Conservation (phyloP, 2,113 vertebrate genomes). For the Hypanus sabinus region DNA sequence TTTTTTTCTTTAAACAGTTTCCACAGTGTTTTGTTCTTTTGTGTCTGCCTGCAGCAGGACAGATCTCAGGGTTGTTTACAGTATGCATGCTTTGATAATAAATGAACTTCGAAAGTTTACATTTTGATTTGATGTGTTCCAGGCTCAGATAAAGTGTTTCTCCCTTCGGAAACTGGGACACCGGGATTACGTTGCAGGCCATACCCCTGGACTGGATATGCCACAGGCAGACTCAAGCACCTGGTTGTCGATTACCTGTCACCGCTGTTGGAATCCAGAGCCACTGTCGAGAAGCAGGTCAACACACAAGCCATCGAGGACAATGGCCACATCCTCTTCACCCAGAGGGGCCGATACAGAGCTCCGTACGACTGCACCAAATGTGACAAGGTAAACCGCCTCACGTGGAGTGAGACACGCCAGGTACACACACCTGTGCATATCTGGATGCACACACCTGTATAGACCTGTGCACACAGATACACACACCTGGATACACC, state of each 20-base stretch:
- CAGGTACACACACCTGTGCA: not conserved
- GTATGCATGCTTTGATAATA: too few species aligned
- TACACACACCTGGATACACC: too few species aligned
- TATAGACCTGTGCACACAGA: too few species aligned
- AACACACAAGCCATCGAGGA: too few species aligned
- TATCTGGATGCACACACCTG: too few species aligned
- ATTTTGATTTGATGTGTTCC: not conserved
- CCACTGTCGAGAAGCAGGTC: not conserved
- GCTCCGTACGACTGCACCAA: not conserved
- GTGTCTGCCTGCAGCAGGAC: too few species aligned
- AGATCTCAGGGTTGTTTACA: too few species aligned
- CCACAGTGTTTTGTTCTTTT: too few species aligned
- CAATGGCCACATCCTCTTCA: not conserved
- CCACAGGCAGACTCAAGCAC: not conserved
- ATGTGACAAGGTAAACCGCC: not conserved
- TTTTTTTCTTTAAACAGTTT: too few species aligned
- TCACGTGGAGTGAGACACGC: not conserved
- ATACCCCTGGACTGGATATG: not conserved
- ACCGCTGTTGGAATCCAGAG: not conserved
- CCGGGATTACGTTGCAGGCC: not conserved
- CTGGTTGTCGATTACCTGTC: slow-evolving; percentile 2
- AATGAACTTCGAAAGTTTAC: too few species aligned
- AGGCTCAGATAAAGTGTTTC: not conserved
- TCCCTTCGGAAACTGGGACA: not conserved
- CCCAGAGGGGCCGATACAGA: not conserved